Conservation (phyloP, 2,888 invertebrate species). For the Mamestra brassicae region DNA sequence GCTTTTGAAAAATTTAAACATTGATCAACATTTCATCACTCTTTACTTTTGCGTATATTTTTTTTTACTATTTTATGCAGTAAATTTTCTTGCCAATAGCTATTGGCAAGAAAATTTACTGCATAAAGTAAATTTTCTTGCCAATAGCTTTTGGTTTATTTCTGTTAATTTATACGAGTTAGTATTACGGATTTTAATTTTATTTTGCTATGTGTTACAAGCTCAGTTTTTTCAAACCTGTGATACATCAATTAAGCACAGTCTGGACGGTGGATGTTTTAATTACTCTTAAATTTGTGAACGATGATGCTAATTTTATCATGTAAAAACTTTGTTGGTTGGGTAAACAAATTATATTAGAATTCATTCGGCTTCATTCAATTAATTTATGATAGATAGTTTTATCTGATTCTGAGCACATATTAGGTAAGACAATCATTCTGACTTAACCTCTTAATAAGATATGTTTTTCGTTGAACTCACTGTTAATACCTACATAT, state of each 20-base stretch:
- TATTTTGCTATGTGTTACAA: background rate
- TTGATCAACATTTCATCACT: background rate
- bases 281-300: slow-evolving; percentile 18
- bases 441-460: background rate
- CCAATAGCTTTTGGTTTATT: background rate
- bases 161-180: background rate
- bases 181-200: background rate
- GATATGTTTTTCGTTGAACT: too few species aligned
- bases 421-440: background rate
- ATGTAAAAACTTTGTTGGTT: background rate
- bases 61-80: background rate
- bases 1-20: background rate
- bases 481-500: too few species aligned
- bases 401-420: background rate
- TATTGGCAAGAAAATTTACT: background rate
- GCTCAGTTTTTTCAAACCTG: background rate
- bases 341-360: background rate
- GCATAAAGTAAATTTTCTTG: background rate
- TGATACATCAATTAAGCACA: slow-evolving; percentile 20
- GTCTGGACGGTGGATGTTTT: background rate
- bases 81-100: background rate
- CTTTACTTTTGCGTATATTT: background rate
- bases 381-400: background rate
- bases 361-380: background rate
- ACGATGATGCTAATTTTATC: slow-evolving; percentile 2